Base-by-base conservation (phyloP, 2,888 invertebrate genomes). In the Dinocampus coccinellae region DNA sequence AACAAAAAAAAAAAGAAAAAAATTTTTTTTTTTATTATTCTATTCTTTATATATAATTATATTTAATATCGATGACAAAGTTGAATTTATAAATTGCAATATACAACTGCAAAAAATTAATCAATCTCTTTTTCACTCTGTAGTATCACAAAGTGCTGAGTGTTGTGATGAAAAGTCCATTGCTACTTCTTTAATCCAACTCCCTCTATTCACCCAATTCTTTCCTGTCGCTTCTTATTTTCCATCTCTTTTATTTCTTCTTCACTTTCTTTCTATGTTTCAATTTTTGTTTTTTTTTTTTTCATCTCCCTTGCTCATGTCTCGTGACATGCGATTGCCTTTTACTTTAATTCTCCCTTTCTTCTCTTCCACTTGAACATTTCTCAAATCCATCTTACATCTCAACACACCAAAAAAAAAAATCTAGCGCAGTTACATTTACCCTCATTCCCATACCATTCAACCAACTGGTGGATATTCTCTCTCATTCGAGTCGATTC, bases 381-480 rank as follows among this genome's bases (percentile, higher is more conserved):
- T n/a, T n/a, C n/a, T n/a, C n/a, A n/a, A n/a, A n/a, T n/a, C n/a
- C n/a, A n/a, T n/a, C n/a, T n/a, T n/a, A n/a, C n/a, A n/a, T n/a
- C n/a, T n/a, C n/a, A n/a, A n/a, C n/a, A n/a, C n/a, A n/a, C n/a
- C n/a, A n/a, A n/a, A n/a, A n/a, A n/a, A n/a, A n/a, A n/a, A n/a
- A n/a, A n/a, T n/a, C n/a, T n/a, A n/a, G n/a, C n/a, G n/a, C n/a
- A n/a, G n/a, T n/a, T n/a, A n/a, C n/a, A n/a, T n/a, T n/a, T n/a
- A n/a, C n/a, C n/a, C n/a, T n/a, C n/a, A 16, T 66, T 24, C 61
- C 24, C 61, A 13, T 53, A 61, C 47, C 39, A 42, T 65, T 62
- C 69, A 65, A 34, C 70, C 55, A 65, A n/a, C 64, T 42, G 57
- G 68, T 74, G 7, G 3, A 29, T 29, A 7, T 29, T 4, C 29